Evolutionary conservation across 2,888 invertebrate genomes (phyloP), one percentile per base, ranked within the genome.

Genomic region (Leptura quadrifasciata): DNA sequence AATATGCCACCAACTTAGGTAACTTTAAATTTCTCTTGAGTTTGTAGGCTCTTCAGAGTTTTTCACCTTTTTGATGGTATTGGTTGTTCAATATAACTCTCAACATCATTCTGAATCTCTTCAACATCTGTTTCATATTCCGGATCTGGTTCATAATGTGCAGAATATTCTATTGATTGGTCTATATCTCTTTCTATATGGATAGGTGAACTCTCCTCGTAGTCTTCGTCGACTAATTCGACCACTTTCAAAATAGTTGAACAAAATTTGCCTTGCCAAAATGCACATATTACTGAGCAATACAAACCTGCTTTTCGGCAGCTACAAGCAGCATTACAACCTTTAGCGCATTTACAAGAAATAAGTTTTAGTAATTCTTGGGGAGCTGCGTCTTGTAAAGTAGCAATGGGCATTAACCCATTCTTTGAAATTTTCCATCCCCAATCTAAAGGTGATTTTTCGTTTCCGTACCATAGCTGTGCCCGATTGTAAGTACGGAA

Each of bases 261-360:
- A 55, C 55, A 55, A 55, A 17, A 55, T 55, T 55, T 55, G 20
- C 55, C 55, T 2, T 55, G 55, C 2, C 17, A 55, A 17, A 55
- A 55, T 17, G 6, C 55, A 55, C 55, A 55, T 2, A 55, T 55
- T 55, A 55, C 55, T 10, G 55, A 55, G 55, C 20, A 55, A 6
- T 39, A 10, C 10, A 39, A 39, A 39, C 35, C 35, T 9, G 35
- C 35, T 39, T 39, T 39, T 6, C 5, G 17, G 17, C 17, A 55
- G 55, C 55, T 55, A 55, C 55, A 55, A 10, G 55, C n/a, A n/a
- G n/a, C n/a, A n/a, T n/a, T n/a, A n/a, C n/a, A n/a, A n/a, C n/a
- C n/a, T n/a, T n/a, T n/a, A n/a, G n/a, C n/a, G n/a, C n/a, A n/a
- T n/a, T n/a, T n/a, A n/a, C n/a, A n/a, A n/a, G n/a, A n/a, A n/a